These are phyloP conservation scores for Parnassius smintheus DNA, from an alignment of 2,888 invertebrate species.

Conservation along the genomic window DNA sequence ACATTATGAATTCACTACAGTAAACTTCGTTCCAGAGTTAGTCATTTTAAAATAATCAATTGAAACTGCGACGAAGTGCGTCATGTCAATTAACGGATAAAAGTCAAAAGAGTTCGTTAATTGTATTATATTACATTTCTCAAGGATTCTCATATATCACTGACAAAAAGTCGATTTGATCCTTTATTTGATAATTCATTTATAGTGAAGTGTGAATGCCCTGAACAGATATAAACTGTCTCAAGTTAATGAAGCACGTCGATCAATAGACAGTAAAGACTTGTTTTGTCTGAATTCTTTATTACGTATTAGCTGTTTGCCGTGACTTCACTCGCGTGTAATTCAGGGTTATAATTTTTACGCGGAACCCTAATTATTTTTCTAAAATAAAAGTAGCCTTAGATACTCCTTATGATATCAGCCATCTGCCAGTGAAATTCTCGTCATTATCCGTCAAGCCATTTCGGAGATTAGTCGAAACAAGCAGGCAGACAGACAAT, in stretches of 20 bases:
- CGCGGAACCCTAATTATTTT: no score
- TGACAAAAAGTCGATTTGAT: conserved; percentile 14
- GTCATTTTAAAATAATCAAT: neutral
- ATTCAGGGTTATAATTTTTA: no score
- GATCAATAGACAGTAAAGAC: conserved; percentile 17
- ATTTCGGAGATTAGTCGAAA: no score
- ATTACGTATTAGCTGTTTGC: no score
- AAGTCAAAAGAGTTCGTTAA: conserved; percentile 1
- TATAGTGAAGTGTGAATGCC: conserved; percentile 8
- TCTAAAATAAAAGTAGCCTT: no score
- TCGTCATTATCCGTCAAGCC: no score
- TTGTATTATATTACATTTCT: conserved; percentile 6
- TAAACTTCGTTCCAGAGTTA: no score
- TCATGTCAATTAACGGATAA: conserved; percentile 3
- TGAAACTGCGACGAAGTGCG: neutral
- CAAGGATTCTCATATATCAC: conserved; percentile 1
- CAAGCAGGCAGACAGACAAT: no score
- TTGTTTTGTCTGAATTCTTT: neutral
- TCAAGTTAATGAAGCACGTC: conserved; percentile 4
- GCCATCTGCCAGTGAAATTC: no score
- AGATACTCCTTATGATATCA: no score
- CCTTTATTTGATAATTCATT: conserved; percentile 18
- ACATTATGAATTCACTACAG: no score
- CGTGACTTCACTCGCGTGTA: no score
- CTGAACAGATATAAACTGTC: conserved; percentile 19